Evolutionary conservation across 2,113 vertebrate genomes (phyloP).

Genomic region (Onychorhynchus coronatus): DNA sequence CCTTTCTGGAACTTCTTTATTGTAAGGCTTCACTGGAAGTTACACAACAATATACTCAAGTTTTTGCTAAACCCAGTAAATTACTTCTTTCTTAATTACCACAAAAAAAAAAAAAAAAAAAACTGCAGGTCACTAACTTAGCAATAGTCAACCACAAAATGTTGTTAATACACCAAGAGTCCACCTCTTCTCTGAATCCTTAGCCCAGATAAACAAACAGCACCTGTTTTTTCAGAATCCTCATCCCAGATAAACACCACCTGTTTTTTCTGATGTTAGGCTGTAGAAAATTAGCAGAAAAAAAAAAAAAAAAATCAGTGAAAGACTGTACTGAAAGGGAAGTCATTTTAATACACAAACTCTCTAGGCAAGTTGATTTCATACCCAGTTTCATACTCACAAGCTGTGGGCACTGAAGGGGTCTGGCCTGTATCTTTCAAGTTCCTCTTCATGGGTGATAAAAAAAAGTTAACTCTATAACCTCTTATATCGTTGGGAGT

Average conservation of each 20-base stretch:
- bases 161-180: not conserved
- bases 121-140: not conserved
- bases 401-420: not conserved
- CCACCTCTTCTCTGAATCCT: not conserved
- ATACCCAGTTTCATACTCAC: not conserved
- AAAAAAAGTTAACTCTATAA: not conserved
- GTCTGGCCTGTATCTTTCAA: not conserved
- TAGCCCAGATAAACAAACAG: not conserved
- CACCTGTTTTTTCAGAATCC: not conserved
- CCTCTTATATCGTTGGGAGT: not conserved
- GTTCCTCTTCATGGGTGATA: not conserved
- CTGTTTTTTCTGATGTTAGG: not conserved
- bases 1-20: not conserved
- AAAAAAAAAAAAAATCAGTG: not conserved
- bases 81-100: not conserved
- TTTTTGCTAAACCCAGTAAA: not conserved
- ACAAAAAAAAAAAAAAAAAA: not conserved
- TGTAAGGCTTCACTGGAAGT: not conserved
- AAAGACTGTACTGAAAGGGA: not conserved
- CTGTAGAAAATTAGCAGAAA: not conserved
- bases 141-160: not conserved
- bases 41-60: not conserved
- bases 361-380: not conserved
- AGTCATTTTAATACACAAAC: not conserved
- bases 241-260: not conserved